phyloP scores from a whole-genome alignment of 1,140 invertebrate species.

The Drosophila simulans region DNA sequence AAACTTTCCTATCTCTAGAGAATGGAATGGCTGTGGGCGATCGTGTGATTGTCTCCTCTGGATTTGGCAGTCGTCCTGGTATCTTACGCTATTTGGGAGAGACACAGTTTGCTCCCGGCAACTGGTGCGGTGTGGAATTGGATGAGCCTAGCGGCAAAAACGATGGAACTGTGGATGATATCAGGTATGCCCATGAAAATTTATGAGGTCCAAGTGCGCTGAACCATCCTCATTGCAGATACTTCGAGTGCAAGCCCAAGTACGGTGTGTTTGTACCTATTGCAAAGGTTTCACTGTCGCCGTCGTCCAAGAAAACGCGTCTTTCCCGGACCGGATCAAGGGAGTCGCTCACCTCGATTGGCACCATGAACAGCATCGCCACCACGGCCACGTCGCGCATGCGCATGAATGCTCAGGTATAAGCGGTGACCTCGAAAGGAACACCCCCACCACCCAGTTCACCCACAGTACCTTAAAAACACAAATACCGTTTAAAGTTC shows the following conservation, averaged over 20 bases:
- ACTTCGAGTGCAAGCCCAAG: constrained; percentile 96
- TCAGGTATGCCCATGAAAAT: constrained; percentile 86
- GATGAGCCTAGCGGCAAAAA: constrained; percentile 98
- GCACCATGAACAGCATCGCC: constrained; percentile 89
- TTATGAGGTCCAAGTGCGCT: neutral
- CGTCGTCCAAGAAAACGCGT: constrained; percentile 89
- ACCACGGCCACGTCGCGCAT: constrained; percentile 85
- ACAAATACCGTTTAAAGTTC: constrained; percentile 37
- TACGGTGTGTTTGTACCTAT: constrained; percentile 97
- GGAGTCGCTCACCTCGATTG: constrained; percentile 93
- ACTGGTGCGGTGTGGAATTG: constrained; percentile 98
- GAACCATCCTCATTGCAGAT: constrained; percentile 87
- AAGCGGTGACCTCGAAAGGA: constrained; percentile 34
- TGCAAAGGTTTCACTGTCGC: constrained; percentile 93
- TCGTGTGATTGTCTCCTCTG: constrained; percentile 93
- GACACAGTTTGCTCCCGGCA: constrained; percentile 95
- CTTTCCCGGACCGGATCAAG: constrained; percentile 91
- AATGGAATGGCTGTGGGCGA: constrained; percentile 91
- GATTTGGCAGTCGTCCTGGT: constrained; percentile 94
- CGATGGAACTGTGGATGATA: constrained; percentile 96
- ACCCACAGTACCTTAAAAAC: constrained; percentile 17
- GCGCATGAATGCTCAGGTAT: constrained; percentile 84
- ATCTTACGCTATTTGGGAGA: constrained; percentile 92
- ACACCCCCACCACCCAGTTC: constrained; percentile 8
- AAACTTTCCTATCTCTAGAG: constrained; percentile 35